phyloP scores from a whole-genome alignment of 2,113 vertebrate species.

The Pelvicachromis taeniatus region DNA sequence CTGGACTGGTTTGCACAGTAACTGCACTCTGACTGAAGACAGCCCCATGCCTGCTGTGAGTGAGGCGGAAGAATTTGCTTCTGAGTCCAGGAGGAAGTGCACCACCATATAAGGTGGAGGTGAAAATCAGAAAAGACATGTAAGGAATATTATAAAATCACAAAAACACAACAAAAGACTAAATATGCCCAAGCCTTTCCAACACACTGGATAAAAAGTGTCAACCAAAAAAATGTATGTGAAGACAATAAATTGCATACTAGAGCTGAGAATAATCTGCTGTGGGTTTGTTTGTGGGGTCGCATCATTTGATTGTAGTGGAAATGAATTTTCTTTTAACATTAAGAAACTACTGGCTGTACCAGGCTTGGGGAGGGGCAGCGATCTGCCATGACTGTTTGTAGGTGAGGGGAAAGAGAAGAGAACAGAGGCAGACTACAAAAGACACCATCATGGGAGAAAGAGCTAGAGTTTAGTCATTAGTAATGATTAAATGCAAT shows the following conservation, averaged over 20 bases:
- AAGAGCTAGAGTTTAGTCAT: background rate
- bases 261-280: background rate
- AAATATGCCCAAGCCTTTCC: background rate
- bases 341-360: background rate
- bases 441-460: background rate
- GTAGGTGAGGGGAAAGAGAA: background rate
- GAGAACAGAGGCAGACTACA: background rate
- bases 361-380: background rate
- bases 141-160: background rate
- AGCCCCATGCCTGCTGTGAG: background rate
- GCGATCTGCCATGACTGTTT: background rate
- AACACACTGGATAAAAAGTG: background rate
- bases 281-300: background rate
- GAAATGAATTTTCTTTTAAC: background rate
- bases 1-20: background rate
- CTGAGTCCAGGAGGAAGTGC: background rate
- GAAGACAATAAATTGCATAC: background rate
- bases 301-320: background rate
- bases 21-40: background rate
- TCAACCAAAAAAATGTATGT: background rate
- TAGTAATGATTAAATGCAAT: background rate
- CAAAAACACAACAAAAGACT: background rate
- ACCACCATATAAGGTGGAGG: background rate
- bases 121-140: background rate
- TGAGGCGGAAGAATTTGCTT: background rate